phyloP scores from a whole-genome alignment of 2,113 vertebrate species.

The Cavia aperea region DNA sequence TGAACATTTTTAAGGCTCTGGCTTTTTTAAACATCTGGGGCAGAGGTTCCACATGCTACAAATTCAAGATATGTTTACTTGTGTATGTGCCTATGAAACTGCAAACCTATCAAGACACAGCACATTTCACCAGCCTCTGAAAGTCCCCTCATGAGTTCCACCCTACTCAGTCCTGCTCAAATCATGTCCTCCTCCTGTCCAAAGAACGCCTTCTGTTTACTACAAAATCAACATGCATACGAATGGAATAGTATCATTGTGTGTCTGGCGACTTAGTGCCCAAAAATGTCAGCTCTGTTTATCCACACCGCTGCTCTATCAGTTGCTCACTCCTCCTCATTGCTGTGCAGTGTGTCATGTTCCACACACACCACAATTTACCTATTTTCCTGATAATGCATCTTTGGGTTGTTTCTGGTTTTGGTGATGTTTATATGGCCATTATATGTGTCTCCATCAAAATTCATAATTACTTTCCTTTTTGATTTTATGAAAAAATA shows the following conservation, averaged over 20 bases:
- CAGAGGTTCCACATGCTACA: not conserved
- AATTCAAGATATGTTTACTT: not conserved
- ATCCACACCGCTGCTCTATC: not conserved
- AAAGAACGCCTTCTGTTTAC: not conserved
- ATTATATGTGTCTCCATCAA: not conserved
- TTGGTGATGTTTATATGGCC: not conserved
- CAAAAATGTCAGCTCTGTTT: not conserved
- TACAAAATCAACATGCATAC: not conserved
- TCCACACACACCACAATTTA: not conserved
- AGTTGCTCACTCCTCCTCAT: not conserved
- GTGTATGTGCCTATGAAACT: not conserved
- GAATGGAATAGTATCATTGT: not conserved
- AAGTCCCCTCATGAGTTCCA: not conserved
- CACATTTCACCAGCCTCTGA: not conserved
- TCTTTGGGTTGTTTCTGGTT: not conserved
- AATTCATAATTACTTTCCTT: not conserved
- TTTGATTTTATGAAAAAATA: not conserved
- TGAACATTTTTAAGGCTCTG: not conserved
- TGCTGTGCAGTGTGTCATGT: not conserved
- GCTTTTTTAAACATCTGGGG: not conserved
- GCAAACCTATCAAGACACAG: not conserved
- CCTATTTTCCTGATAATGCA: not conserved
- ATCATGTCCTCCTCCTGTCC: not conserved
- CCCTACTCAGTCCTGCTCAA: not conserved
- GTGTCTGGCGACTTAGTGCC: not conserved